These are phyloP conservation scores for Maccullochella peelii DNA, from an alignment of 2,113 vertebrate species.

Conservation along the genomic window DNA sequence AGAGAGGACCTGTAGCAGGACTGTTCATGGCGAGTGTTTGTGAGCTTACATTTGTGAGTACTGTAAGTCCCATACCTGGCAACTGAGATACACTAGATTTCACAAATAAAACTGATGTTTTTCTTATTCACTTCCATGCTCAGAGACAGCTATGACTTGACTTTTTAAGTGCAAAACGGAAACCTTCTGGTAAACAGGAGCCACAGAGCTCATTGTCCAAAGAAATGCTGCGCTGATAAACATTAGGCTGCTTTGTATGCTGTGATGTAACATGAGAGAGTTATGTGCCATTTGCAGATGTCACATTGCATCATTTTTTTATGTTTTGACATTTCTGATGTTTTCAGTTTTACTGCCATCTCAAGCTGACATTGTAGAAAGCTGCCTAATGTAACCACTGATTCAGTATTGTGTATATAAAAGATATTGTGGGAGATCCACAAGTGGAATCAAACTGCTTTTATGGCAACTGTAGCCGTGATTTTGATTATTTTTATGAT, in stretches of 20 bases:
- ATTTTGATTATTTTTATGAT: neutral
- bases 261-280: neutral
- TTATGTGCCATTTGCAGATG: neutral
- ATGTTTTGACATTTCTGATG: too few relatives aligned
- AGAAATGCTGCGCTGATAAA: neutral
- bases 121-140: neutral
- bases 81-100: neutral
- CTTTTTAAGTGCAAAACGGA: neutral
- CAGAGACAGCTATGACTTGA: neutral
- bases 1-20: neutral
- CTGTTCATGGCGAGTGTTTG: neutral
- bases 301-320: neutral
- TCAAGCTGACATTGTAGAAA: neutral
- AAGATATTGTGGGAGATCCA: neutral
- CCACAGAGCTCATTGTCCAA: neutral
- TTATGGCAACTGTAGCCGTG: neutral
- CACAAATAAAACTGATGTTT: neutral
- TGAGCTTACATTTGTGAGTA: neutral
- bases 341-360: neutral
- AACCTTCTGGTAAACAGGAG: neutral
- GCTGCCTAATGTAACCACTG: neutral
- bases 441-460: neutral
- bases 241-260: neutral
- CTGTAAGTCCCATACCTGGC: too few relatives aligned
- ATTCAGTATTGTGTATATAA: neutral